Evolutionary conservation across 2,797 vertebrate species (phyloP), one percentile per base, ranked within the genome.

Genomic region (Toxotes lorentzi): DNA sequence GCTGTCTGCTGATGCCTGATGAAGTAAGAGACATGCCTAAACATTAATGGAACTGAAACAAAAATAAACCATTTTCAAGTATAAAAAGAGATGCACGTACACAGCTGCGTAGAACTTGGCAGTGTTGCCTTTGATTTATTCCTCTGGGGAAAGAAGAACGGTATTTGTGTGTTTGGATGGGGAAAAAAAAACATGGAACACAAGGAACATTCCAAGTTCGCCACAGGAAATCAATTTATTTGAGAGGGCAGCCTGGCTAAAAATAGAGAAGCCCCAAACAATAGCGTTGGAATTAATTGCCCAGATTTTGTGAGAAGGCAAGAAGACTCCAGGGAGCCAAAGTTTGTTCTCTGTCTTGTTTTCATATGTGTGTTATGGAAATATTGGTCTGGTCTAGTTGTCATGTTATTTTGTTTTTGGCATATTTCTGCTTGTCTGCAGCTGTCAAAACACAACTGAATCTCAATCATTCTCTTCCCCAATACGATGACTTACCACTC

Each of bases 151-250:
- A 85, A 85, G 81, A 85, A 90, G 86, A 87, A 88, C 76, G 41
- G 78, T 81, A 73, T 91, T 91, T 83, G 77, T 85, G 79, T 81
- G 78, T 89, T 87, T 73, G 72, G 77, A 73, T 30, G 50, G 53
- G 16, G 60, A 13, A 43, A 2, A n/a, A 51, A 79, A 67, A 81
- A 79, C 86, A 74, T 78, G 81, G 85, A 86, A 91, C 79, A 84
- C 85, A 86, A 87, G 79, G 80, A 93, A 86, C 78, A 89, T 92
- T 94, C 86, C 87, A 90, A 89, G 89, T 91, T 94, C 89, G 70
- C 92, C 90, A 93, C 90, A 92, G 85, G 92, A 94, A 95, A 91
- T 94, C 94, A 93, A 92, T 96, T 94, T 94, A 92, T 94, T 91
- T 93, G 92, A 93, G 89, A 89, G 93, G 94, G 89, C 93, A 93